phyloP scores from a whole-genome alignment of 2,797 vertebrate species.

The Schizopygopsis malacanthus region DNA sequence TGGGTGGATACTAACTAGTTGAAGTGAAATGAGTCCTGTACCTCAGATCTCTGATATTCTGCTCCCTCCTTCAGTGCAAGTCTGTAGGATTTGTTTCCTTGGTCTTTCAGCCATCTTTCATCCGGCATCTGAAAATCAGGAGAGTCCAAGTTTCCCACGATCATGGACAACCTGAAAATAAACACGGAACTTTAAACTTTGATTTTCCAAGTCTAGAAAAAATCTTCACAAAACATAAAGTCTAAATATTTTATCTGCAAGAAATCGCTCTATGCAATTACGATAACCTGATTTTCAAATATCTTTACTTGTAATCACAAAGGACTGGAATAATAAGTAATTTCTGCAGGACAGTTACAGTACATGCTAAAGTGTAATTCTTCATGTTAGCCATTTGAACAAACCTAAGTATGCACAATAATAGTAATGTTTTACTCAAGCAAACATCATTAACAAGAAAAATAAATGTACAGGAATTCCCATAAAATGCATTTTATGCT shows the following conservation, averaged over 20 bases:
- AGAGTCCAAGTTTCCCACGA: not conserved
- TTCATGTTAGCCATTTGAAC: not conserved
- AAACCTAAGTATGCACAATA: conserved; percentile 9
- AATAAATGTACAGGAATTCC: not conserved
- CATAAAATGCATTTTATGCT: not conserved
- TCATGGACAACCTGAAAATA: not conserved
- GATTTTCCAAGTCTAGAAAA: not conserved
- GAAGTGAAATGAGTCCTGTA: not conserved
- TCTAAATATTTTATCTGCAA: not conserved
- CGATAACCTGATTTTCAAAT: not conserved
- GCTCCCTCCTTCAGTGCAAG: not conserved
- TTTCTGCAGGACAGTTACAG: not conserved
- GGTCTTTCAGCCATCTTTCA: not conserved
- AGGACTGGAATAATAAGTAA: not conserved
- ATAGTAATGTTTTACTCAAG: not conserved
- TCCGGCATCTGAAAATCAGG: not conserved
- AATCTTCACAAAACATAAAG: too few species aligned
- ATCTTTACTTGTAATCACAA: not conserved
- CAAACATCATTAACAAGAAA: conserved; percentile 6
- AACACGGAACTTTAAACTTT: not conserved
- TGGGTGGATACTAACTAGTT: not conserved
- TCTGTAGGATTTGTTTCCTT: not conserved
- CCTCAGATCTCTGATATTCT: not conserved
- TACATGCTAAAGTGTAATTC: not conserved
- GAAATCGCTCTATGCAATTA: not conserved